phyloP scores from a whole-genome alignment of 2,113 vertebrate species.

The Mandrillus leucophaeus region DNA sequence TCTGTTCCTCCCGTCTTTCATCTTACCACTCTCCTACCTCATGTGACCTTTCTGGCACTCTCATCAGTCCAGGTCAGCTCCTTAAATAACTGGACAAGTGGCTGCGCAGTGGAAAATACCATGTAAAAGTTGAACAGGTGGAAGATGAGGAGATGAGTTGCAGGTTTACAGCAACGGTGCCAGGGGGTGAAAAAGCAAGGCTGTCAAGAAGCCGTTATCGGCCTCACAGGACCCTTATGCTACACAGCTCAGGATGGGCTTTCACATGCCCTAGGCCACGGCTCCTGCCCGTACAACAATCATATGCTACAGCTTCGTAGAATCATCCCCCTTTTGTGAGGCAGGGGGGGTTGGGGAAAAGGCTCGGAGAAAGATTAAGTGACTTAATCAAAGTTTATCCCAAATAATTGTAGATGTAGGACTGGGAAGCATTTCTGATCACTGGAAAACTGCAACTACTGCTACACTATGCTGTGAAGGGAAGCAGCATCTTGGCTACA shows the following conservation, averaged over 20 bases:
- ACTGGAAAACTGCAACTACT: no score
- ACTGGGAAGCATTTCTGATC: background rate
- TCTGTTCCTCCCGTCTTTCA: background rate
- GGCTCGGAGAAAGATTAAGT: background rate
- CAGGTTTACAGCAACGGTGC: accelerated
- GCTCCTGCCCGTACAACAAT: accelerated
- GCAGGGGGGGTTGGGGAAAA: background rate
- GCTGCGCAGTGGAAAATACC: background rate
- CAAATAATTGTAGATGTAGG: accelerated
- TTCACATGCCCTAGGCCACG: accelerated
- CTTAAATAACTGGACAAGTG: constrained; percentile 40
- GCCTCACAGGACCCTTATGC: background rate
- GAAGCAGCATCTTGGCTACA: background rate
- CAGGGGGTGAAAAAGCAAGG: background rate
- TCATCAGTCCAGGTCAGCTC: background rate
- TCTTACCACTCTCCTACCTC: background rate
- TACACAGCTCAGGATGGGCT: accelerated
- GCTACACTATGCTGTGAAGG: no score
- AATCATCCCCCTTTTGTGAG: background rate
- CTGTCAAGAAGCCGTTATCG: accelerated
- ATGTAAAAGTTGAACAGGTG: background rate
- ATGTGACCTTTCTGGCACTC: background rate
- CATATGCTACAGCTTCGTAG: accelerated
- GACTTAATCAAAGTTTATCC: background rate
- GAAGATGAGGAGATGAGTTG: background rate